Evolutionary conservation across 2,888 invertebrate species (phyloP).

Genomic region (Buathra laborator): DNA sequence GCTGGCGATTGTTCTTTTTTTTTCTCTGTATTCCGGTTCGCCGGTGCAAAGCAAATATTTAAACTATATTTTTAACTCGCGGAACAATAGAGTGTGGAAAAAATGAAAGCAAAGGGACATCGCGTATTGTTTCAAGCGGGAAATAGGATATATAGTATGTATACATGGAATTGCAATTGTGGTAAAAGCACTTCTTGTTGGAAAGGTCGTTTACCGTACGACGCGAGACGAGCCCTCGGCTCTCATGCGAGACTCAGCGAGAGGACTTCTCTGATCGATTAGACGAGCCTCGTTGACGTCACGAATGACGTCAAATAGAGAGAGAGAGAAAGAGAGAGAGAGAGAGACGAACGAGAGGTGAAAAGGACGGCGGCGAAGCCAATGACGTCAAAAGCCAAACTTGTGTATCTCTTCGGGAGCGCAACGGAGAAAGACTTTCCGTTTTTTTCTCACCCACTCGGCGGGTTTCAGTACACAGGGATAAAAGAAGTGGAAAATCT

Average conservation of each 20-base stretch:
- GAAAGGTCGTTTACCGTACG: constrained; percentile 25
- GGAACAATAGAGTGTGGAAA: background rate
- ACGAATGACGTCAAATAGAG: constrained; percentile 75
- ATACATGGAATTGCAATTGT: constrained; percentile 16
- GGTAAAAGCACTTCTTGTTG: background rate
- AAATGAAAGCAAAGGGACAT: background rate
- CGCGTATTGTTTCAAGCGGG: background rate
- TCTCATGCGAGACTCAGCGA: constrained; percentile 29
- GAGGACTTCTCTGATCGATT: constrained; percentile 73
- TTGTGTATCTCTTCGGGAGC: background rate
- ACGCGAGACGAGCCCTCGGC: constrained; percentile 19
- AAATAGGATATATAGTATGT: background rate
- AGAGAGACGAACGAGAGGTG: constrained; percentile 64
- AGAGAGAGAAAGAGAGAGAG: constrained; percentile 69
- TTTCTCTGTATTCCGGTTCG: background rate
- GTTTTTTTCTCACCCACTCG: background rate
- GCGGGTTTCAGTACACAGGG: background rate
- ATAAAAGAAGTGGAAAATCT: constrained; percentile 12
- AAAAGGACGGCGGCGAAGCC: constrained; percentile 27
- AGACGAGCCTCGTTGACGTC: constrained; percentile 72
- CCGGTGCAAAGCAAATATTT: background rate
- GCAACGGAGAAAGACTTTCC: background rate
- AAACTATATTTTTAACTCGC: background rate
- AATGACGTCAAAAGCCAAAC: constrained; percentile 44
- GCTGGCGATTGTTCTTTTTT: background rate